phyloP scores from a whole-genome alignment of 2,888 invertebrate genomes.

The Drosophila multiciliata region DNA sequence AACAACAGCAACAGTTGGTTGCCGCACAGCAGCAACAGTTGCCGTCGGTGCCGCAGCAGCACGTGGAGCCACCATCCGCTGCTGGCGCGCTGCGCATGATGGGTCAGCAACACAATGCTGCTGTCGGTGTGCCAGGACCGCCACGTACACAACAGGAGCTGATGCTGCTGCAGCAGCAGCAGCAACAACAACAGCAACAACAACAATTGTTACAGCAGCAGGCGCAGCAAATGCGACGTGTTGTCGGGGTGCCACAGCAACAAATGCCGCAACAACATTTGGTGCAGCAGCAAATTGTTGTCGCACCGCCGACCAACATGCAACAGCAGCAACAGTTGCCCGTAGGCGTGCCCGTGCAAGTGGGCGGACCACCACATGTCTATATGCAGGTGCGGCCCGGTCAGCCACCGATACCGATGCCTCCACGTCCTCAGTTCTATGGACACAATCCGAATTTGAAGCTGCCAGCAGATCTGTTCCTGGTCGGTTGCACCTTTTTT shows the following conservation, averaged over 20 bases:
- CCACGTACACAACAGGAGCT: conserved; percentile 86
- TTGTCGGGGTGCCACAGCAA: conserved; percentile 67
- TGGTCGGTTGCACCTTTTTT: conserved; percentile 97
- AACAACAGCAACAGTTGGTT: conserved; percentile 63
- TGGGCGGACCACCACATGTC: conserved; percentile 83
- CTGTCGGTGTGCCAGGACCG: conserved; percentile 85
- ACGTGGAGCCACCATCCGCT: conserved; percentile 86
- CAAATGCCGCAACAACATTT: conserved; percentile 72
- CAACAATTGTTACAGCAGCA: conserved; percentile 79
- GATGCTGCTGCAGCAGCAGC: conserved; percentile 86
- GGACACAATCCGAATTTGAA: conserved; percentile 97
- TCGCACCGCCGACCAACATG: conserved; percentile 81
- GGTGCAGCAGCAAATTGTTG: conserved; percentile 78
- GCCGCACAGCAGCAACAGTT: conserved; percentile 59
- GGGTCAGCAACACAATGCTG: conserved; percentile 92
- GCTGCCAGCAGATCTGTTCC: conserved; percentile 94
- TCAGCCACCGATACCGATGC: conserved; percentile 85
- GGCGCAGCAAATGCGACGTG: conserved; percentile 84
- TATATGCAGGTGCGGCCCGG: conserved; percentile 84
- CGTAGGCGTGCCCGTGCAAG: conserved; percentile 61
- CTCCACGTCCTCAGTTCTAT: conserved; percentile 92
- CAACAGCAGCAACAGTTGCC: conserved; percentile 72
- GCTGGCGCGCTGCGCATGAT: conserved; percentile 91
- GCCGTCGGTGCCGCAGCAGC: conserved; percentile 58
- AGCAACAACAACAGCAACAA: conserved; percentile 85